phyloP scores from a whole-genome alignment of 2,888 invertebrate species.

The Drosophila fungiperda region DNA sequence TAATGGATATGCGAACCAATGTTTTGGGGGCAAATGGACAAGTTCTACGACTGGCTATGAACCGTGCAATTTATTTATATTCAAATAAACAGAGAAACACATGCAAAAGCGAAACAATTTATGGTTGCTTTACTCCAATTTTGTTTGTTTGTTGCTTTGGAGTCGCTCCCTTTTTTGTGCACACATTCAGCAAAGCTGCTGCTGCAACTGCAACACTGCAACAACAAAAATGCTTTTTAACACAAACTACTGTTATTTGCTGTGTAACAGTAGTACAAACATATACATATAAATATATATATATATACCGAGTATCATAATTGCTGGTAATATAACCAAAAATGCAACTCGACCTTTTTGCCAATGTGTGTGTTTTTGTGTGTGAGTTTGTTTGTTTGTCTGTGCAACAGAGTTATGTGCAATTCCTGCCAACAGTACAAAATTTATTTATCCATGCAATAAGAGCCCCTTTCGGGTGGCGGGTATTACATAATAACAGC shows the following conservation, averaged over 20 bases:
- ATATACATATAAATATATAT: slow-evolving; percentile 7
- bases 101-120: slow-evolving; percentile 47
- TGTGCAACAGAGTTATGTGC: slow-evolving; percentile 16
- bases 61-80: slow-evolving; percentile 59
- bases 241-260: slow-evolving; percentile 19
- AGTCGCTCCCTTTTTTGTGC: slow-evolving; percentile 9
- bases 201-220: slow-evolving; percentile 20
- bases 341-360: slow-evolving; percentile 41
- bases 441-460: slow-evolving; percentile 25
- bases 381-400: slow-evolving; percentile 10
- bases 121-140: slow-evolving; percentile 9
- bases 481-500: slow-evolving; percentile 1
- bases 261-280: background rate
- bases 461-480: background rate
- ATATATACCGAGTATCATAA: slow-evolving; percentile 52
- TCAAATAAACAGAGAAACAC: slow-evolving; percentile 59
- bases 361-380: slow-evolving; percentile 6
- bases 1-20: slow-evolving; percentile 64
- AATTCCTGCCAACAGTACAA: slow-evolving; percentile 8
- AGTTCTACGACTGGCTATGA: slow-evolving; percentile 42
- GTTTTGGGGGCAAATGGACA: slow-evolving; percentile 37
- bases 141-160: slow-evolving; percentile 28
- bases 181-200: slow-evolving; percentile 21
- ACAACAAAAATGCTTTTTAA: slow-evolving; percentile 18
- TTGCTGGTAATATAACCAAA: slow-evolving; percentile 70